Evolutionary conservation across 2,888 invertebrate species (phyloP).

Genomic region (Lacanobia wlatinum): DNA sequence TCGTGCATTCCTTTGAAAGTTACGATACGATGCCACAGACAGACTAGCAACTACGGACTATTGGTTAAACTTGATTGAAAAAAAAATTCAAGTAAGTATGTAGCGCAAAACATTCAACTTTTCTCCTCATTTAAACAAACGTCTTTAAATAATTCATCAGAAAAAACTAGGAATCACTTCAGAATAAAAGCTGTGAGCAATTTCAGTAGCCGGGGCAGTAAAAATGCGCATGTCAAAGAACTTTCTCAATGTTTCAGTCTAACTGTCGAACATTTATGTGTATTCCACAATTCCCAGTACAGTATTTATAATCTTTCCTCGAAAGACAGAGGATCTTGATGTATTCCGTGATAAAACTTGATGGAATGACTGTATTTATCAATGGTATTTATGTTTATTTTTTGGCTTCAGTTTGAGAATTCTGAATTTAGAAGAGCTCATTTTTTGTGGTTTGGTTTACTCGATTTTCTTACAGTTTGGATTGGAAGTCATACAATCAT

Average conservation of each 20-base stretch:
- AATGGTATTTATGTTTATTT: neutral
- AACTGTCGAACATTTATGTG: constrained; percentile 17
- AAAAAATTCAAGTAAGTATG: neutral
- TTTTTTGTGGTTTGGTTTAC: neutral
- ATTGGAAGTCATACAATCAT: no score
- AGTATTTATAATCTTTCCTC: constrained; percentile 23
- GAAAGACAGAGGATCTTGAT: constrained; percentile 15
- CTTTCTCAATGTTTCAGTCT: constrained; percentile 10
- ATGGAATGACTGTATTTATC: constrained; percentile 11
- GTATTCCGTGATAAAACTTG: constrained; percentile 21
- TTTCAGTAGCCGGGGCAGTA: constrained; percentile 8
- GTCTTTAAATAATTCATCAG: constrained; percentile 32
- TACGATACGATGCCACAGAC: no score
- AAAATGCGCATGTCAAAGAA: constrained; percentile 43
- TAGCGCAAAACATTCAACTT: neutral
- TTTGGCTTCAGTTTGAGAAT: constrained; percentile 11
- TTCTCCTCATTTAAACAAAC: constrained; percentile 6
- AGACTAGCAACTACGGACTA: no score
- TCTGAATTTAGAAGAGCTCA: neutral
- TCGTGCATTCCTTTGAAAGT: no score
- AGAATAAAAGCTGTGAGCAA: constrained; percentile 17
- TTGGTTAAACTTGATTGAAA: neutral
- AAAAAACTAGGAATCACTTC: constrained; percentile 14
- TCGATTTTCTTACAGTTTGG: no score
- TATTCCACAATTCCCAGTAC: constrained; percentile 19